A percentile compares a stretch with the other conserved stretches of the same genome.
phyloP scores from a whole-genome alignment of 2,113 vertebrate species.

The Copsychus sechellarum region DNA sequence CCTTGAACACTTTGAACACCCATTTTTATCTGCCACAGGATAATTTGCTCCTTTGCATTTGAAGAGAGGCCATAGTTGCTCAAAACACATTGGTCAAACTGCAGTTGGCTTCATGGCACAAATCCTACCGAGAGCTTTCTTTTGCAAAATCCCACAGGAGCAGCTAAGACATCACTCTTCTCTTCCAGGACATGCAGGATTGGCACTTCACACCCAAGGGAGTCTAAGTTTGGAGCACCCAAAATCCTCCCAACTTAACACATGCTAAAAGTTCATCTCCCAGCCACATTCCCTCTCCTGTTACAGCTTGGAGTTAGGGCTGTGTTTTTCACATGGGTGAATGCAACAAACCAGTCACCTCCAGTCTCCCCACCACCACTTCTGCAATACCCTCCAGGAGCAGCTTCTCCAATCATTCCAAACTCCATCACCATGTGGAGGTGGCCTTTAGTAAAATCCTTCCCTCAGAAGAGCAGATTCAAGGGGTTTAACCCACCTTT shows the following conservation, averaged over 20 bases:
- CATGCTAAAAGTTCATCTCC: not conserved
- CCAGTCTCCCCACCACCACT: not conserved
- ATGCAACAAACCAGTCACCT: not conserved
- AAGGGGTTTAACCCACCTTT: not conserved
- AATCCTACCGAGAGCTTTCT: not conserved
- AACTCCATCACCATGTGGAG: not conserved
- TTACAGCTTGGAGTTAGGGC: not conserved
- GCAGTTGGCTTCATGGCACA: not conserved
- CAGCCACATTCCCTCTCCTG: not conserved
- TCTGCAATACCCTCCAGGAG: not conserved
- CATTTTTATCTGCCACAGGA: not conserved
- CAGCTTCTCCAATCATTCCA: rapidly evolving
- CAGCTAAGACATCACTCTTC: not conserved
- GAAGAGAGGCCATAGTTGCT: not conserved
- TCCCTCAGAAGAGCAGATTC: not conserved
- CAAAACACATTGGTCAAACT: not conserved
- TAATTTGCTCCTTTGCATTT: not conserved
- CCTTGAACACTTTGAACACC: not conserved
- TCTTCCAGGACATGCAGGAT: not conserved
- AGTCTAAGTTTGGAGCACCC: not conserved
- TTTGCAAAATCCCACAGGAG: not conserved
- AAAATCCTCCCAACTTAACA: not conserved
- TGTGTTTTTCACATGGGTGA: rapidly evolving
- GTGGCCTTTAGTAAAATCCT: not conserved
- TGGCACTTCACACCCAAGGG: not conserved